Percentiles rank a stretch among this genome's conserved stretches.
phyloP scores from a whole-genome alignment of 2,797 vertebrate genomes.

The Falco concolor region DNA sequence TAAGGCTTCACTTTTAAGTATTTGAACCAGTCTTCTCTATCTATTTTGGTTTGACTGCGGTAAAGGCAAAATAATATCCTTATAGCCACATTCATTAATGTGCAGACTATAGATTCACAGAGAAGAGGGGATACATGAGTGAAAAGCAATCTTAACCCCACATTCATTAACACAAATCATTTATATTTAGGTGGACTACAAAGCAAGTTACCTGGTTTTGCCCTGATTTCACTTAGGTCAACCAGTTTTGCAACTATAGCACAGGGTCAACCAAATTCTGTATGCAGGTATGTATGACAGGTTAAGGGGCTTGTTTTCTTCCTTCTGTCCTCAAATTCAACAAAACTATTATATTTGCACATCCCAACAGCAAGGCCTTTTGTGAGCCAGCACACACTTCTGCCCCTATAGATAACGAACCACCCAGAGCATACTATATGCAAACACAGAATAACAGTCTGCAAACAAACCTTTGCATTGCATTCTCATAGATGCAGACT shows the following conservation, averaged over 20 bases:
- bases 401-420: background rate
- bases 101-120: background rate
- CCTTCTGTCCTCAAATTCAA: background rate
- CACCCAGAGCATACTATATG: background rate
- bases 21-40: background rate
- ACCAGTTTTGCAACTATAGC: background rate
- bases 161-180: background rate
- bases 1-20: background rate
- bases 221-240: background rate
- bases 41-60: background rate
- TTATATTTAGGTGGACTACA: background rate
- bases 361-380: accelerated
- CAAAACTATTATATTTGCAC: background rate
- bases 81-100: background rate
- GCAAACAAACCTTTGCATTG: background rate
- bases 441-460: background rate
- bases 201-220: background rate
- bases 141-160: background rate
- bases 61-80: background rate
- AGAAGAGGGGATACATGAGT: background rate
- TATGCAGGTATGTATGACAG: background rate
- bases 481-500: background rate
- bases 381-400: background rate
- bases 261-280: background rate
- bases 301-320: background rate